Base-by-base conservation (phyloP, 2,113 vertebrate species). In the Orientallactaga bullata region DNA sequence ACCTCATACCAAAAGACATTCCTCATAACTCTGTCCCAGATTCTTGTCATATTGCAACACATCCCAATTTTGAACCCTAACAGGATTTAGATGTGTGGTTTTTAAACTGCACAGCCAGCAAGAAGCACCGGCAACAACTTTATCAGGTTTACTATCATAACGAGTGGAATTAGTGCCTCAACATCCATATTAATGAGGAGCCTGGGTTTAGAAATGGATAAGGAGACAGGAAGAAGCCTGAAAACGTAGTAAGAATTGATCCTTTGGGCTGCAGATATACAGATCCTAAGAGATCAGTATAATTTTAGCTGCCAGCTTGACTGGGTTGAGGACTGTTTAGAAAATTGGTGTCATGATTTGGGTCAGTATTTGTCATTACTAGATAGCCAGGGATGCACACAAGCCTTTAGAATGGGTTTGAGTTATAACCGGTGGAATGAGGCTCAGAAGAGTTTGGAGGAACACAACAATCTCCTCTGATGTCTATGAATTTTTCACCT, bases 91-190 rank as follows among this genome's bases (percentile, higher is more conserved):
- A 94, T 94, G 96, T 90, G 47, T 71, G 93, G 76, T 91, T 69
- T 95, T 94, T 93, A 96, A 91, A 88, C 85, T 93, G 78, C 42
- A 92, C 94, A 96, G 88, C 61, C n/a, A 93, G 73, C 76, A 96
- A 93, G 71, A 21, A 92, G 68, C 23, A 85, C 88, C 85, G 78
- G n/a, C 47, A 95, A 79, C 79, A 91, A 73, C 61, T 90, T 93
- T 89, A 82, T 96, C 73, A 91, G 26, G 26, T 88, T 95, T 90
- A 95, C 93, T 90, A 88, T 51, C 23, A 76, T 89, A 93, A 80
- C 69, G 95, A 93, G 51, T 80, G 30, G 76, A 96, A 96, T 95
- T 95, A 96, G 79, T 89, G 37, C 5, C 77, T 85, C 85, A 66
- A 65, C 21, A 88, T 85, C n/a, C 81, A 91, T 96, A 91, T 91